phyloP scores from a whole-genome alignment of 2,888 invertebrate genomes.

The Dryomyza anilis region DNA sequence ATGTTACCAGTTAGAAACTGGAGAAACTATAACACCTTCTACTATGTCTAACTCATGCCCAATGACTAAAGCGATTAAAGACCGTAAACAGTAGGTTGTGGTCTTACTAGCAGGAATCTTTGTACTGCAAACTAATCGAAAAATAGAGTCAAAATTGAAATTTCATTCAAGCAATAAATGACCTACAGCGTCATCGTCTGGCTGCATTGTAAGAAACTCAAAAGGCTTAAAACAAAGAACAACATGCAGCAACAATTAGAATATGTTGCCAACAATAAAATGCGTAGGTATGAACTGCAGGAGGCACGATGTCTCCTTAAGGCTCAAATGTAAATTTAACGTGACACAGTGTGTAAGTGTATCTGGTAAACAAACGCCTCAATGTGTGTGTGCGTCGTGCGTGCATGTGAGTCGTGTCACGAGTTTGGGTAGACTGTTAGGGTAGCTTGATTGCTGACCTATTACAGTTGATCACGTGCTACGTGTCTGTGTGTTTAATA shows the following conservation, averaged over 20 bases:
- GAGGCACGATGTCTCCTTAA: not conserved
- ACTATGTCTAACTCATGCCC: too few relatives aligned
- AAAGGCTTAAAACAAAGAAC: not conserved
- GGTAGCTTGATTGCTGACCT: not conserved
- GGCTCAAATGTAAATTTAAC: not conserved
- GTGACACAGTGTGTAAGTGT: not conserved
- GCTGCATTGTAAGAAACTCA: not conserved
- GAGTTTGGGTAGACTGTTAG: not conserved
- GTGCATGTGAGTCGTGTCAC: not conserved
- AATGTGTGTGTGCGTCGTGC: too few relatives aligned
- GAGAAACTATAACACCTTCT: too few relatives aligned
- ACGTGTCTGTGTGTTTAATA: not conserved
- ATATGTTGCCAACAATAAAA: not conserved
- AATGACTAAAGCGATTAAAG: too few relatives aligned
- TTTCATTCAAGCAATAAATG: not conserved
- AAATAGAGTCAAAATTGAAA: conserved; percentile 2
- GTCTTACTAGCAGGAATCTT: conserved; percentile 1
- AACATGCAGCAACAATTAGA: not conserved
- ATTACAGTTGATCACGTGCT: conserved; percentile 15
- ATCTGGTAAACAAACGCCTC: not conserved
- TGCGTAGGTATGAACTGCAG: not conserved
- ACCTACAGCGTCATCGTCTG: not conserved
- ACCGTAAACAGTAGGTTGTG: conserved; percentile 4
- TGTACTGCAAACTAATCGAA: not conserved
- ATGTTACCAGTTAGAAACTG: too few relatives aligned